phyloP scores from a whole-genome alignment of 2,113 vertebrate species.

The Uria lomvia region DNA sequence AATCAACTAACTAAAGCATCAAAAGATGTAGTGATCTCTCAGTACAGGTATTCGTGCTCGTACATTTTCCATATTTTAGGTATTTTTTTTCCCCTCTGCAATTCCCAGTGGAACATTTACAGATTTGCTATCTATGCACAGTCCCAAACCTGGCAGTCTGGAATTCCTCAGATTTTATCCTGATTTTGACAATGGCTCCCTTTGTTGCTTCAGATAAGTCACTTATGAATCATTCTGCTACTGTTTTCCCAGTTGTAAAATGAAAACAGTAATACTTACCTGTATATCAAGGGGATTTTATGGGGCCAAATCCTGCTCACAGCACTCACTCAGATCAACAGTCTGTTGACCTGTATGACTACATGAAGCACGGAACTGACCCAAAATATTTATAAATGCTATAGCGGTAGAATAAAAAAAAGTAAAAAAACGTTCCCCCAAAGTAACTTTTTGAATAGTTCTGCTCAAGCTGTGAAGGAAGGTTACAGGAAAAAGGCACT shows the following conservation, averaged over 20 bases:
- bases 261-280: neutral
- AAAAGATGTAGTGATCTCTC: neutral
- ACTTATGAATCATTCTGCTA: neutral
- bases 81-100: neutral
- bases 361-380: neutral
- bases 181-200: neutral
- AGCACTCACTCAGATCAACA: slow-evolving; percentile 24
- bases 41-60: neutral
- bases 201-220: neutral
- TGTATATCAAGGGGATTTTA: neutral
- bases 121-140: neutral
- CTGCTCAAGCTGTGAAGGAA: neutral
- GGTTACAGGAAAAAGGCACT: neutral
- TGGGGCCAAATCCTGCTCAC: neutral
- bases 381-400: neutral
- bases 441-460: neutral
- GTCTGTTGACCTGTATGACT: neutral
- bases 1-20: neutral
- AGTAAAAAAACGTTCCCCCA: neutral
- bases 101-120: neutral
- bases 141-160: neutral
- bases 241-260: neutral
- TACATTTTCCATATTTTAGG: neutral
- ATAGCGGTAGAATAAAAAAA: neutral
- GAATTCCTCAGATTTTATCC: neutral